Conservation (phyloP, 1,140 invertebrate species). For the Drosophila elegans region DNA sequence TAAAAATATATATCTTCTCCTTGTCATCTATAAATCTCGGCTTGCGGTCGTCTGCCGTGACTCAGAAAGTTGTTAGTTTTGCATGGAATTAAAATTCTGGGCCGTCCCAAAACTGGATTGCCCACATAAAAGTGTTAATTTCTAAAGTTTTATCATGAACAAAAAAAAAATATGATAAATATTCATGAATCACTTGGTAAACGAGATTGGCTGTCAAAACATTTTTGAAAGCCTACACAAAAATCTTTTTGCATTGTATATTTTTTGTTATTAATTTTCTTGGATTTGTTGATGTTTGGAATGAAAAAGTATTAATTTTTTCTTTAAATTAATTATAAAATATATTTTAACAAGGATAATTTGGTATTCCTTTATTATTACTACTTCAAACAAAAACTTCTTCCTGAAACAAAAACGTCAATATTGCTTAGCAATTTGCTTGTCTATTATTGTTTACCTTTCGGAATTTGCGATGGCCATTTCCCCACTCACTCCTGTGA, state of each 20-base stretch:
- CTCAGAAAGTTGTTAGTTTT: slow-evolving; percentile 28
- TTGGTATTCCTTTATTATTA: neutral
- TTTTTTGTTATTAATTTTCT: no score
- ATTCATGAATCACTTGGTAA: slow-evolving; percentile 32
- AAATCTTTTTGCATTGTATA: neutral
- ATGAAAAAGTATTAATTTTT: no score
- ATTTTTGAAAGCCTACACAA: neutral
- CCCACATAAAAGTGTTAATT: slow-evolving; percentile 41
- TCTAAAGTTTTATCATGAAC: slow-evolving; percentile 7
- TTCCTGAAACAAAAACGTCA: neutral
- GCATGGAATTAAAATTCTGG: neutral
- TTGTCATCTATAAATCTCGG: slow-evolving; percentile 34
- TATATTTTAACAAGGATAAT: neutral
- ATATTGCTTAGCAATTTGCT: slow-evolving; percentile 5
- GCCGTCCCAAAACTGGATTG: slow-evolving; percentile 12
- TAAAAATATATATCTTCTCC: slow-evolving; percentile 6
- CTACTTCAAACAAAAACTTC: no score
- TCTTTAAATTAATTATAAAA: no score
- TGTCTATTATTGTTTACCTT: slow-evolving; percentile 34
- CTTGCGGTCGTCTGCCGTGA: slow-evolving; percentile 21
- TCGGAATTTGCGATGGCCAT: neutral
- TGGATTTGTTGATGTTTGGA: no score
- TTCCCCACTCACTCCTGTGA: slow-evolving; percentile 1
- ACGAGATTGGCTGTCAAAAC: slow-evolving; percentile 21
- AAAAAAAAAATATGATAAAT: slow-evolving; percentile 15